Evolutionary conservation across 2,113 vertebrate species (phyloP).

Genomic region (Sylvicapra grimmia): DNA sequence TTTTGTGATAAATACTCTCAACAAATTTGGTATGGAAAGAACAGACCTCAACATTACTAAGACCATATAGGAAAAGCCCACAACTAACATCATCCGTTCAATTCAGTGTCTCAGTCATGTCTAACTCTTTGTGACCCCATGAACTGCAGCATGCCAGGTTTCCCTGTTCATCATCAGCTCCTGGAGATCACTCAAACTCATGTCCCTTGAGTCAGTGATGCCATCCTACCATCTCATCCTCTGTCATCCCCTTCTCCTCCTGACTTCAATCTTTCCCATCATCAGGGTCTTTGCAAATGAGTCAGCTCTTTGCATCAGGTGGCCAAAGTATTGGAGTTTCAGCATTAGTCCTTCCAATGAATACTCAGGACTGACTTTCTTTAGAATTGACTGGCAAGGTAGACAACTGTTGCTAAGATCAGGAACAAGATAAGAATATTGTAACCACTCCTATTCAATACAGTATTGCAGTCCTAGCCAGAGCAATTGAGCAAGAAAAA

Average conservation of each 20-base stretch:
- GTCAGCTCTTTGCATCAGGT: not conserved
- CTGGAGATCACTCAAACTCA: not conserved
- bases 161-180: not conserved
- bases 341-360: not conserved
- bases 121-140: not conserved
- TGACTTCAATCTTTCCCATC: not conserved
- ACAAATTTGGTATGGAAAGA: not conserved
- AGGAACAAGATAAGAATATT: not conserved
- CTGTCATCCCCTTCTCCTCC: not conserved
- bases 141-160: not conserved
- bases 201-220: not conserved
- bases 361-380: not conserved
- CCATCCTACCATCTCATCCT: not conserved
- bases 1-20: not conserved
- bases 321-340: not conserved
- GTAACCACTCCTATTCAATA: not conserved
- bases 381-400: not conserved
- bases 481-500: not conserved
- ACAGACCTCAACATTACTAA: not conserved
- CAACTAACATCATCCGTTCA: not conserved
- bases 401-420: not conserved
- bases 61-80: not conserved
- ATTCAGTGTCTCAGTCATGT: not conserved
- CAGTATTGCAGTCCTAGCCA: not conserved
- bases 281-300: not conserved